phyloP scores from a whole-genome alignment of 2,113 vertebrate genomes.

The Balaeniceps rex region DNA sequence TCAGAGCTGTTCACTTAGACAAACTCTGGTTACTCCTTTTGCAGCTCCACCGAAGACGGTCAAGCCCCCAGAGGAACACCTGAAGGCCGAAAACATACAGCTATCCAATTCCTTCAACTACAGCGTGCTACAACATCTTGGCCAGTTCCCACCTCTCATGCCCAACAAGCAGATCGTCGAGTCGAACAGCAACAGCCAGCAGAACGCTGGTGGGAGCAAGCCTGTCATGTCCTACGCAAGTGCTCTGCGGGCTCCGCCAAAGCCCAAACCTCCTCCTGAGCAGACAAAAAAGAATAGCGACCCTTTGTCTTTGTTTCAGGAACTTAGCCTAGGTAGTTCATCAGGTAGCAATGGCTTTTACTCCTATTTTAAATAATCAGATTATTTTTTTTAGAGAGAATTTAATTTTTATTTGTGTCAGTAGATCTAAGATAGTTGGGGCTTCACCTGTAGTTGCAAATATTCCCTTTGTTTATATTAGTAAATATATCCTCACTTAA shows the following conservation, averaged over 20 bases:
- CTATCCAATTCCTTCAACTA: slow-evolving; percentile 83
- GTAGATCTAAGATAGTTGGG: slow-evolving; percentile 76
- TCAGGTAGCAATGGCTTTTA: slow-evolving; percentile 99
- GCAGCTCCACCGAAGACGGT: slow-evolving; percentile 85
- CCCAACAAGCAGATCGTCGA: slow-evolving; percentile 90
- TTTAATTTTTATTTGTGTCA: slow-evolving; percentile 86
- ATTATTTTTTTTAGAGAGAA: slow-evolving; percentile 84
- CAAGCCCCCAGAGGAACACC: slow-evolving; percentile 84
- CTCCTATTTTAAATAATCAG: slow-evolving; percentile 98
- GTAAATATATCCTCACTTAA: slow-evolving; percentile 77
- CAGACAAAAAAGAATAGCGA: slow-evolving; percentile 97
- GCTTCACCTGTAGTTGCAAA: slow-evolving; percentile 75
- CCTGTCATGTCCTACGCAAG: slow-evolving; percentile 97
- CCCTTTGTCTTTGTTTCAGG: slow-evolving; percentile 95
- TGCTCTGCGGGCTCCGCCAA: slow-evolving; percentile 93
- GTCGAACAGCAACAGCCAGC: slow-evolving; percentile 72
- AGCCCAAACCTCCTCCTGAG: slow-evolving; percentile 91
- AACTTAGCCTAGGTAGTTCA: slow-evolving; percentile 98
- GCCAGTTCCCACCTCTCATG: slow-evolving; percentile 98
- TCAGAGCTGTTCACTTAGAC: neutral
- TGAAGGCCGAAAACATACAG: slow-evolving; percentile 83
- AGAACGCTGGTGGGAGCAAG: slow-evolving; percentile 76
- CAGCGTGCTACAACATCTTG: slow-evolving; percentile 88
- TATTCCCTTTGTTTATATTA: slow-evolving; percentile 75
- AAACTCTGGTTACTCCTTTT: neutral